phyloP scores from a whole-genome alignment of 2,888 invertebrate genomes.

The Stenichneumon culpator region DNA sequence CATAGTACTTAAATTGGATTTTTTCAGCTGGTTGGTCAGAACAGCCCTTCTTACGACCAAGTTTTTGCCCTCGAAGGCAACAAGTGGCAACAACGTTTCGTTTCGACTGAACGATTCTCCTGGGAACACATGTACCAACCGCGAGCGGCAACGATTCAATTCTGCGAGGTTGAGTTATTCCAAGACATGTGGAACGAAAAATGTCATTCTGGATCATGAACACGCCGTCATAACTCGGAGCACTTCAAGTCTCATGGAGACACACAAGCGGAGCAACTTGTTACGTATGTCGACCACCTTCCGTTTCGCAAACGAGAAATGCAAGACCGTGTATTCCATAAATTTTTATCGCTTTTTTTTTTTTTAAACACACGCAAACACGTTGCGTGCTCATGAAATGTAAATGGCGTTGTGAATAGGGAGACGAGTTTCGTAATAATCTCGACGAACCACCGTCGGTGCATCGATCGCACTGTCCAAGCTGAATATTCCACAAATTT shows the following conservation, averaged over 20 bases:
- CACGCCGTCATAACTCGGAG: not conserved
- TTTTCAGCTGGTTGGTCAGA: not conserved
- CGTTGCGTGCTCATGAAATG: not conserved
- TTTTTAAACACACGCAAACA: not conserved
- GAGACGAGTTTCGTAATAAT: not conserved
- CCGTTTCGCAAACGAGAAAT: constrained; percentile 4
- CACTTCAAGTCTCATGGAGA: not conserved
- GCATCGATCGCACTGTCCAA: not conserved
- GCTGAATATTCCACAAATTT: not conserved
- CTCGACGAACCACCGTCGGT: not conserved
- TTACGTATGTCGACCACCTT: constrained; percentile 3
- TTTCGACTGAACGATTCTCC: constrained; percentile 12
- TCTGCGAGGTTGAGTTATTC: constrained; percentile 16
- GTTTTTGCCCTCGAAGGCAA: not conserved
- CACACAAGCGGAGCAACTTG: not conserved
- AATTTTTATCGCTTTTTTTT: not conserved
- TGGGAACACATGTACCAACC: not conserved
- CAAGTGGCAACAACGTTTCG: constrained; percentile 29
- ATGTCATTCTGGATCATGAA: not conserved
- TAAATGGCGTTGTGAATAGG: not conserved
- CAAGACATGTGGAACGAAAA: not conserved
- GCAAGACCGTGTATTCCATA: not conserved
- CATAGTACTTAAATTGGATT: constrained; percentile 4
- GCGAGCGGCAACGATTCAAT: not conserved
- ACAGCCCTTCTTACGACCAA: not conserved